A percentile compares a stretch with the other conserved stretches of the same genome.
phyloP scores from a whole-genome alignment of 30 jellyfish, hydroid and myxozoan genomes.

The Euphysa ruthae region DNA sequence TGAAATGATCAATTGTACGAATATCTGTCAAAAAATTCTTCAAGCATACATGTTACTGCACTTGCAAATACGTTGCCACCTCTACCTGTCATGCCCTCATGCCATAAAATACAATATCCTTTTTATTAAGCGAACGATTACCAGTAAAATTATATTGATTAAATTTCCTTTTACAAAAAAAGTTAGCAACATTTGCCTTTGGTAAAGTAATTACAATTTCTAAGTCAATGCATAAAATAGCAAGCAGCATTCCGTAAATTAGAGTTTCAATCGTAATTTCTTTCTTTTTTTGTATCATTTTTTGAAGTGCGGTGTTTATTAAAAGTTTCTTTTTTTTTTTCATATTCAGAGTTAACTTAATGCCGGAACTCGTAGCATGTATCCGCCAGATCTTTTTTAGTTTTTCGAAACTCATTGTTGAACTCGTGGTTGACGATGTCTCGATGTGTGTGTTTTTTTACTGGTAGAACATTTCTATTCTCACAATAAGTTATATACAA shows the following conservation, averaged over 20 bases:
- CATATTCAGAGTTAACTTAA: background rate
- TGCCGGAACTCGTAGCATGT: slow-evolving; percentile 1
- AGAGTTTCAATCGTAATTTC: too few relatives aligned
- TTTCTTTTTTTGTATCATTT: too few relatives aligned
- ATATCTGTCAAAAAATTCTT: background rate
- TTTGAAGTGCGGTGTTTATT: too few relatives aligned
- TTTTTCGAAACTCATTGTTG: background rate
- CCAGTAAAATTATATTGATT: slow-evolving; percentile 14
- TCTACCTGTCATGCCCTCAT: slow-evolving; percentile 17
- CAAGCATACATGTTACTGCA: slow-evolving; percentile 3
- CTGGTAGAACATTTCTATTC: background rate
- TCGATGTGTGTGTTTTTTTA: background rate
- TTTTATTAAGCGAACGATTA: slow-evolving; percentile 8
- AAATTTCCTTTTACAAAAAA: slow-evolving; percentile 3
- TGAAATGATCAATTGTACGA: background rate
- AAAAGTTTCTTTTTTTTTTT: too few relatives aligned
- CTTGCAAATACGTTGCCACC: slow-evolving; percentile 12
- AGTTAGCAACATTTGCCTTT: slow-evolving; percentile 25
- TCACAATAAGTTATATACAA: background rate
- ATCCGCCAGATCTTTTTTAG: slow-evolving; percentile 10
- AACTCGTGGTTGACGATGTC: background rate
- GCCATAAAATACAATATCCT: slow-evolving; percentile 9
- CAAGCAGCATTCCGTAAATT: too few relatives aligned
- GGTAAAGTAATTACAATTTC: slow-evolving; percentile 20
- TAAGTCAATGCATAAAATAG: slow-evolving; percentile 14